Evolutionary conservation across 2,797 vertebrate species (phyloP).

Genomic region (Galagoides demidoff): DNA sequence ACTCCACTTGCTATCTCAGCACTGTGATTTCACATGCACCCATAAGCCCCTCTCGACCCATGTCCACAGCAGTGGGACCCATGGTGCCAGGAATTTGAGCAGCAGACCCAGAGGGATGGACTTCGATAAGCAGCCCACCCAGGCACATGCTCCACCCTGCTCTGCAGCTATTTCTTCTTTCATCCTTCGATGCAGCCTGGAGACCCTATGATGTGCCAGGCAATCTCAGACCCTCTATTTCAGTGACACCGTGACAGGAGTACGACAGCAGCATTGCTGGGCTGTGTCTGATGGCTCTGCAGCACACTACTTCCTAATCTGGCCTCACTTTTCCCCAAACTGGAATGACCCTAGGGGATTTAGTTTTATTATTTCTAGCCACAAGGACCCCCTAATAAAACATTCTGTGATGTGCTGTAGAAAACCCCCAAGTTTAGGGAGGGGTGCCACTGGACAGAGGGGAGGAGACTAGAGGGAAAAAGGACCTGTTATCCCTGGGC

Average conservation of each 20-base stretch:
- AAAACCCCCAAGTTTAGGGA: background rate
- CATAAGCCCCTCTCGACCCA: background rate
- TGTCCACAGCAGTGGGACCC: background rate
- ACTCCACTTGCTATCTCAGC: background rate
- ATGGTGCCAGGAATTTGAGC: background rate
- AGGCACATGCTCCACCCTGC: accelerated
- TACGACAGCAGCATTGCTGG: background rate
- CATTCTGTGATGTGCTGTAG: accelerated
- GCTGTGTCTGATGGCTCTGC: background rate
- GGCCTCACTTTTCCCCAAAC: background rate
- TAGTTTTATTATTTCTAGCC: background rate
- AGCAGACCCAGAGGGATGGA: too few relatives aligned
- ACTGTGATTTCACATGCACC: accelerated
- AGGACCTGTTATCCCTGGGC: background rate
- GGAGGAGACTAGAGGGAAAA: background rate
- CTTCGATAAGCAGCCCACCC: background rate
- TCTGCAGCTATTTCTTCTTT: background rate
- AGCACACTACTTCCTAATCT: background rate
- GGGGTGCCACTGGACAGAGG: too few relatives aligned
- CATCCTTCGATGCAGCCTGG: background rate
- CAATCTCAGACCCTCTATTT: accelerated
- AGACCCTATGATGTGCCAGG: background rate
- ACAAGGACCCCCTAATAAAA: background rate
- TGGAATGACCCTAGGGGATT: background rate
- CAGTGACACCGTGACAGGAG: background rate